phyloP scores from a whole-genome alignment of 2,113 vertebrate genomes.

The Bambusicola thoracicus region DNA sequence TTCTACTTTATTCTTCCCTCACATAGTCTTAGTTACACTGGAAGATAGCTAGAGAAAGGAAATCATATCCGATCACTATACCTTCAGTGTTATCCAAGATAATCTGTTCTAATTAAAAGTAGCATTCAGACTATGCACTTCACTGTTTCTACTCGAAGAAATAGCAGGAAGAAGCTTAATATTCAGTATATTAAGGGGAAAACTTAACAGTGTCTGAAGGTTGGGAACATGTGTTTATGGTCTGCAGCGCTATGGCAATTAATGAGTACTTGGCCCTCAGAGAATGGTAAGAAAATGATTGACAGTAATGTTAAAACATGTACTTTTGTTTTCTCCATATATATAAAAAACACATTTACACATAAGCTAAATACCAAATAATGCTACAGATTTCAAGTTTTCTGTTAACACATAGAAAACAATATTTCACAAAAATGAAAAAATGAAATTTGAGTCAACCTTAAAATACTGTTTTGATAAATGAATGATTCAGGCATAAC shows the following conservation, averaged over 20 bases:
- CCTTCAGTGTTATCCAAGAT: conserved; percentile 12
- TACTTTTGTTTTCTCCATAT: background rate
- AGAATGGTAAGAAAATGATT: background rate
- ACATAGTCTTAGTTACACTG: conserved; percentile 36
- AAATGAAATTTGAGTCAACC: background rate
- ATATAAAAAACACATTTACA: background rate
- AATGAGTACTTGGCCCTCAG: background rate
- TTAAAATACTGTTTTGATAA: background rate
- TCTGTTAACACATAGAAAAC: background rate
- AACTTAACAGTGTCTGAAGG: background rate
- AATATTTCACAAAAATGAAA: background rate
- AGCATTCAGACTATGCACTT: background rate
- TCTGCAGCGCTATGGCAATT: background rate
- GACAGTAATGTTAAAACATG: background rate
- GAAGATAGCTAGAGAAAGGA: conserved; percentile 1
- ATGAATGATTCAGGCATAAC: background rate
- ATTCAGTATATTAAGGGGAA: background rate
- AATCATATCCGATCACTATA: conserved; percentile 28
- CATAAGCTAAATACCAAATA: background rate
- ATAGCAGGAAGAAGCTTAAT: conserved; percentile 11
- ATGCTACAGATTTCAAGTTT: background rate
- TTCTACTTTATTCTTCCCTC: conserved; percentile 39
- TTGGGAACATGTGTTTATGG: background rate
- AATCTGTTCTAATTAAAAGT: conserved; percentile 57
- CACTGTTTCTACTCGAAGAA: conserved; percentile 4